Evolutionary conservation across 2,113 vertebrate genomes (phyloP).

Genomic region (Galbula dea): DNA sequence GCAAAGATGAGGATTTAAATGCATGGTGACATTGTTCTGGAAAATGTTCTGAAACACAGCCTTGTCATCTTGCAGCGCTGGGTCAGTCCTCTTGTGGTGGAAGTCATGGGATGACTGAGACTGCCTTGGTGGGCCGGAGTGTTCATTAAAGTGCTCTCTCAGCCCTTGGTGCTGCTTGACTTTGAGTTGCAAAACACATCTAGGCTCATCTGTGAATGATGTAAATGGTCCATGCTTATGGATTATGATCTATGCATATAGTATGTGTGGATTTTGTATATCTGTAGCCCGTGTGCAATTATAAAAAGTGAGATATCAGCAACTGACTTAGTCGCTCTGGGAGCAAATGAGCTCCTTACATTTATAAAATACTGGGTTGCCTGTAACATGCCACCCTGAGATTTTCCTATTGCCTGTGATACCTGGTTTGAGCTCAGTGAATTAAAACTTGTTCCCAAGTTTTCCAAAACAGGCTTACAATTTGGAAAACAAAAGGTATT

Average conservation of each 20-base stretch:
- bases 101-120: neutral
- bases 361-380: neutral
- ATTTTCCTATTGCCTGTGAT: neutral
- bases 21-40: neutral
- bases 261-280: neutral
- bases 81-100: neutral
- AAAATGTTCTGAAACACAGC: neutral
- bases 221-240: too few species aligned
- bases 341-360: neutral
- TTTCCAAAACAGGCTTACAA: neutral
- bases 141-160: neutral
- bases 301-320: neutral
- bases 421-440: neutral
- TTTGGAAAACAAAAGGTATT: constrained; percentile 13
- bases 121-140: neutral
- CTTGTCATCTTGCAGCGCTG: neutral
- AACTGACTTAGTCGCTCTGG: neutral
- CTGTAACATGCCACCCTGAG: neutral
- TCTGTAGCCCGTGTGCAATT: neutral
- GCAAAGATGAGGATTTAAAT: neutral
- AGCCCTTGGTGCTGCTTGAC: neutral
- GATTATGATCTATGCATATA: fast-evolving
- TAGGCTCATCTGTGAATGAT: neutral
- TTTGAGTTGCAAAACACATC: neutral
- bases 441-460: neutral